phyloP scores from a whole-genome alignment of 2,113 vertebrate genomes.

The Rhipidura dahli region DNA sequence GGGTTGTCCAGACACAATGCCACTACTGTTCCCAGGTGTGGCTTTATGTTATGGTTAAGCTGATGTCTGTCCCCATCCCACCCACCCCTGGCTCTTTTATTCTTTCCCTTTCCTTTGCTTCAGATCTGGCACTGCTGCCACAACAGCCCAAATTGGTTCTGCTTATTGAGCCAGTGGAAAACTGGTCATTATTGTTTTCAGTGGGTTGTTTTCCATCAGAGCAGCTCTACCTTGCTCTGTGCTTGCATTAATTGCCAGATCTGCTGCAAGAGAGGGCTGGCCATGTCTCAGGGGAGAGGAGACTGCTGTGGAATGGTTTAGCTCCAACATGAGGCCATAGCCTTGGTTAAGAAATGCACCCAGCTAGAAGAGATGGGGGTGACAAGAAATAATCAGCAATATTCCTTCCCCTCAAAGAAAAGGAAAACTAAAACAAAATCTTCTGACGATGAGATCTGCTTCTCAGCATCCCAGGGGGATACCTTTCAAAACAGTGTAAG shows the following conservation, averaged over 20 bases:
- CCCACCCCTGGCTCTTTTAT: not conserved
- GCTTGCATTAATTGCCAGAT: not conserved
- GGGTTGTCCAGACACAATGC: not conserved
- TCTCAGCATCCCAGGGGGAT: not conserved
- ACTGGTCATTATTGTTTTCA: not conserved
- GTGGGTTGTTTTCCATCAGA: not conserved
- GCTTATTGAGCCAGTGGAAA: not conserved
- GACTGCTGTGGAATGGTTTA: not conserved
- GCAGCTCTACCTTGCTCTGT: not conserved
- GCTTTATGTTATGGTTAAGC: not conserved
- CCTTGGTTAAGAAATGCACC: not conserved
- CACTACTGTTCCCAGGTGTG: not conserved
- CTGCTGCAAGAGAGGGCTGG: not conserved
- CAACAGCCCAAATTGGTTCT: not conserved
- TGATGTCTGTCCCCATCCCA: not conserved
- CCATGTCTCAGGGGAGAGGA: not conserved
- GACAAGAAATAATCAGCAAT: not conserved
- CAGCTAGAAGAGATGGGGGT: not conserved
- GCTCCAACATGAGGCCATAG: accelerated
- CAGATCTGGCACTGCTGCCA: not conserved
- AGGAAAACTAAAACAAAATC: not conserved
- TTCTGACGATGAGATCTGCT: not conserved
- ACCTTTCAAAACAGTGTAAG: not conserved
- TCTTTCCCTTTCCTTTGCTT: not conserved
- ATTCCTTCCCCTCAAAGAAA: not conserved